These are phyloP conservation scores for Cerastis rubricosa DNA, from an alignment of 2,888 invertebrate genomes.

Conservation along the genomic window DNA sequence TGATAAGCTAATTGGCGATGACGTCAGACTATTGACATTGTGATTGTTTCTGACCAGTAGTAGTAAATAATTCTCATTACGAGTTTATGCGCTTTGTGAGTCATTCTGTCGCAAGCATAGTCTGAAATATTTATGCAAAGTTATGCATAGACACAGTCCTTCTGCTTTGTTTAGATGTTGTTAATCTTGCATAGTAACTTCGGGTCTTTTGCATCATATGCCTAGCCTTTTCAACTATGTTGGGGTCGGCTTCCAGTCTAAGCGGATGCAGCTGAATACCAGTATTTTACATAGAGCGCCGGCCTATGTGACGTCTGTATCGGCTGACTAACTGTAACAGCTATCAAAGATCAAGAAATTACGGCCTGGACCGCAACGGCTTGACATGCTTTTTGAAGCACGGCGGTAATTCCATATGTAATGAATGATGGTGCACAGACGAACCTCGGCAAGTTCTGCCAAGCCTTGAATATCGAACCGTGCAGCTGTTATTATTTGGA, in stretches of 20 bases:
- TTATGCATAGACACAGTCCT: conserved; percentile 4
- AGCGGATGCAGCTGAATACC: neutral
- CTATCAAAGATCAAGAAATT: neutral
- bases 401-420: neutral
- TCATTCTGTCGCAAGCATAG: conserved; percentile 29
- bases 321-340: no score
- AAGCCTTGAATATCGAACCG: neutral
- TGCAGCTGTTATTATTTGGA: neutral
- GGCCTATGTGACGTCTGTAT: neutral
- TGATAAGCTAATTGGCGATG: conserved; percentile 15
- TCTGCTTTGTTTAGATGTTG: neutral
- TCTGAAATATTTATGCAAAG: conserved; percentile 36
- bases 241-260: neutral
- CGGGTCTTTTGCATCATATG: neutral
- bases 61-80: conserved; percentile 47
- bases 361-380: neutral
- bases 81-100: conserved; percentile 36
- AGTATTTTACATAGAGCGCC: neutral
- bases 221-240: neutral
- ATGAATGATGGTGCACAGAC: neutral
- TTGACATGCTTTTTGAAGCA: neutral
- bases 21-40: conserved; percentile 37
- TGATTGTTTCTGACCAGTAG: conserved; percentile 7
- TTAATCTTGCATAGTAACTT: neutral
- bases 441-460: neutral